Conservation (phyloP, 2,888 invertebrate species). For the Clepsis dumicolana region DNA sequence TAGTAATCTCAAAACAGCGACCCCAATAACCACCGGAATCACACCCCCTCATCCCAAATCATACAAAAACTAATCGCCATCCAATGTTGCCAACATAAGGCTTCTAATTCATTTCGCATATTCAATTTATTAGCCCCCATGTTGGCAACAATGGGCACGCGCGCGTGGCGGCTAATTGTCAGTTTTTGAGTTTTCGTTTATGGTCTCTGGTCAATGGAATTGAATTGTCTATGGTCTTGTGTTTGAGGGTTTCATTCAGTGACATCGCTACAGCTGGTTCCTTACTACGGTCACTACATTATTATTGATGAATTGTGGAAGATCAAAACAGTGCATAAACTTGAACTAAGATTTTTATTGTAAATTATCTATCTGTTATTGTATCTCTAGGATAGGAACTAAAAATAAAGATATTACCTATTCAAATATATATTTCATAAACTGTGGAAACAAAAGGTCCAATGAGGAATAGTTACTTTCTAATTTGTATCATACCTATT, state of each 20-base stretch:
- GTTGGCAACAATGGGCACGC: slow-evolving; percentile 59
- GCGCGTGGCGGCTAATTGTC: slow-evolving; percentile 55
- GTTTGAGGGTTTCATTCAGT: slow-evolving; percentile 20
- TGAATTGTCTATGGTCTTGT: slow-evolving; percentile 36
- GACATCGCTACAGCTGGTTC: slow-evolving; percentile 30
- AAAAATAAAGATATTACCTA: too few species aligned
- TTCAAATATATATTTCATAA: too few species aligned
- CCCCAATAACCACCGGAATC: slow-evolving; percentile 10
- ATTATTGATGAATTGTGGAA: too few species aligned
- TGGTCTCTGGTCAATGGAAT: slow-evolving; percentile 38
- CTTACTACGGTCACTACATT: too few species aligned
- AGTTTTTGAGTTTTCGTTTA: slow-evolving; percentile 42
- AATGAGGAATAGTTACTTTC: too few species aligned
- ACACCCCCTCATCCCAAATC: slow-evolving; percentile 27
- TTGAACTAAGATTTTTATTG: too few species aligned
- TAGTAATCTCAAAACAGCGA: background rate
- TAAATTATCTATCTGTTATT: too few species aligned
- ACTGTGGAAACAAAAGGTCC: too few species aligned
- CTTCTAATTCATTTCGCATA: slow-evolving; percentile 72
- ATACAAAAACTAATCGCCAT: slow-evolving; percentile 41
- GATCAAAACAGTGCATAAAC: too few species aligned
- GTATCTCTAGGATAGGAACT: too few species aligned
- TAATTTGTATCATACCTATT: too few species aligned
- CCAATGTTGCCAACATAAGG: slow-evolving; percentile 52
- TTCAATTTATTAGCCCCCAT: slow-evolving; percentile 55